Conservation (phyloP, 2,797 vertebrate genomes). For the Myotis pilosus region DNA sequence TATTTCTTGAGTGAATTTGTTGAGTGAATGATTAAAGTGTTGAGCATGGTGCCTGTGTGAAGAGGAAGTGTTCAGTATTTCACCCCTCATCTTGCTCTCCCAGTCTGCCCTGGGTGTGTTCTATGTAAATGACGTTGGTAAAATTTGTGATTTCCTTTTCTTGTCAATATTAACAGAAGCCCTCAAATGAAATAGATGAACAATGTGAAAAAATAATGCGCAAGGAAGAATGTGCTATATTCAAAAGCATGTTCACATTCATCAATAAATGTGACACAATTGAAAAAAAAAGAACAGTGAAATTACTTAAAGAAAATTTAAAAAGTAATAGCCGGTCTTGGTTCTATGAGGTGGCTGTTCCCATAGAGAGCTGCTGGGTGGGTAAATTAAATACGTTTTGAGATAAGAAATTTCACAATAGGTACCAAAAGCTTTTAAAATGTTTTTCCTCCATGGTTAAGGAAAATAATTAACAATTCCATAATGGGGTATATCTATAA, state of each 20-base stretch:
- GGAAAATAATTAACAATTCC: slow-evolving; percentile 11
- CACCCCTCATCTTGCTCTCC: background rate
- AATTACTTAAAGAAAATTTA: background rate
- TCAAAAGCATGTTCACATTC: background rate
- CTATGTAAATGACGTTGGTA: background rate
- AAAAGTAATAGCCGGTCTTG: background rate
- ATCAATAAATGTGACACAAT: background rate
- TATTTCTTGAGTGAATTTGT: background rate
- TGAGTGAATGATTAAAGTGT: background rate
- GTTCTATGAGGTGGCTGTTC: background rate
- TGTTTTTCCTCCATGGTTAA: background rate
- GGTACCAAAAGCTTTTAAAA: background rate
- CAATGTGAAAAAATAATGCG: background rate
- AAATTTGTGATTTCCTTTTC: background rate
- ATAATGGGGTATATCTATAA: background rate
- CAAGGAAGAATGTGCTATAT: background rate
- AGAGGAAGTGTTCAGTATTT: background rate
- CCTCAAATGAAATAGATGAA: background rate
- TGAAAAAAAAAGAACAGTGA: background rate
- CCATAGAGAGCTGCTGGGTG: background rate
- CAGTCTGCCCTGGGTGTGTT: background rate
- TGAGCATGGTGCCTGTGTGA: background rate
- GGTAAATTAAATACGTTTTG: background rate
- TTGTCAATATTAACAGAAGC: background rate
- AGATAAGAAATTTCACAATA: background rate